These are phyloP conservation scores for Centropyge bicolor DNA, from an alignment of 2,797 vertebrate species.

Conservation along the genomic window DNA sequence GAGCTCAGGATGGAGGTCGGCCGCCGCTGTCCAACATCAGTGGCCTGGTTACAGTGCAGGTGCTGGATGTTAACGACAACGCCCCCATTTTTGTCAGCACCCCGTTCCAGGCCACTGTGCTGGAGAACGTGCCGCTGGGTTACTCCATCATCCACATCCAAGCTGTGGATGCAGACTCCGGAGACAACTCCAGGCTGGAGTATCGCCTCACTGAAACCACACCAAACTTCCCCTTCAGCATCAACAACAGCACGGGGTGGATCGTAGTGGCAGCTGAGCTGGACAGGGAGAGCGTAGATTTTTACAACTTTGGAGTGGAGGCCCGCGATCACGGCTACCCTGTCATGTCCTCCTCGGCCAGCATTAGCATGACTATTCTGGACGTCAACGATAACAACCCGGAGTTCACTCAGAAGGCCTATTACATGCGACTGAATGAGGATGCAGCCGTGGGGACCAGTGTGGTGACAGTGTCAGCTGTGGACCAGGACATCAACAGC, in stretches of 20 bases:
- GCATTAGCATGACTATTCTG: conserved; percentile 92
- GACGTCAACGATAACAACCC: conserved; percentile 98
- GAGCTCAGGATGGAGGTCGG: conserved; percentile 94
- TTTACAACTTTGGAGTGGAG: conserved; percentile 94
- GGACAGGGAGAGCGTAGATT: conserved; percentile 93
- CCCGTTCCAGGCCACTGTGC: conserved; percentile 94
- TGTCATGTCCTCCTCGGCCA: conserved; percentile 91
- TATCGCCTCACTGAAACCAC: conserved; percentile 89
- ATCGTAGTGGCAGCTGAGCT: conserved; percentile 92
- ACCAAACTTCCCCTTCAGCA: conserved; percentile 89
- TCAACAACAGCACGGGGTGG: conserved; percentile 97
- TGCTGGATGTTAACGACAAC: conserved; percentile 95
- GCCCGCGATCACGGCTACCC: conserved; percentile 92
- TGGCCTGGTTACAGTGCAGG: conserved; percentile 93
- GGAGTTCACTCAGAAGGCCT: conserved; percentile 92
- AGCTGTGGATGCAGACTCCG: conserved; percentile 94
- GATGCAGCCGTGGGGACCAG: conserved; percentile 94
- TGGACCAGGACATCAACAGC: conserved; percentile 95
- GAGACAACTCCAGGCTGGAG: conserved; percentile 91
- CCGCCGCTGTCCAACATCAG: conserved; percentile 96
- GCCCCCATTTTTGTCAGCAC: conserved; percentile 97
- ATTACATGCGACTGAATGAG: conserved; percentile 93
- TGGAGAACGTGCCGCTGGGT: conserved; percentile 94
- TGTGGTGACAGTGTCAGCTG: conserved; percentile 93
- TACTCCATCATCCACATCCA: conserved; percentile 96